phyloP scores from a whole-genome alignment of 2,113 vertebrate genomes.

The Lepisosteus osseus region DNA sequence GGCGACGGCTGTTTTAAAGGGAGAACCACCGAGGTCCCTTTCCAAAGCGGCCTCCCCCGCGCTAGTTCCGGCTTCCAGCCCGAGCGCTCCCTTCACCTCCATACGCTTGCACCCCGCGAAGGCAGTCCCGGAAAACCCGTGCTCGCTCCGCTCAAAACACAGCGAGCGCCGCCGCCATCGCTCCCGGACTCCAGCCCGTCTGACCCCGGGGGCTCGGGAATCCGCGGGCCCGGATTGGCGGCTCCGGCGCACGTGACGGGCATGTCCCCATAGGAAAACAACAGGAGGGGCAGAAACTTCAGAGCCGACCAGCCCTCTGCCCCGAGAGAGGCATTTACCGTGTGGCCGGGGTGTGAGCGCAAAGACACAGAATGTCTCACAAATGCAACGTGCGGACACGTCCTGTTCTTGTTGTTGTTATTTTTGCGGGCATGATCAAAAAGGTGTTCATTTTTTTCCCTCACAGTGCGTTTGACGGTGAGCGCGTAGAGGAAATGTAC shows the following conservation, averaged over 20 bases:
- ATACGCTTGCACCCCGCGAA: neutral
- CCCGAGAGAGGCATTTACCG: too few relatives aligned
- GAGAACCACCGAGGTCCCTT: neutral
- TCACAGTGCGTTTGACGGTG: too few relatives aligned
- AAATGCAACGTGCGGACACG: too few relatives aligned
- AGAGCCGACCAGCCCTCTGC: too few relatives aligned
- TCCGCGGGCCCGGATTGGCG: conserved; percentile 45
- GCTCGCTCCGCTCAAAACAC: conserved; percentile 38
- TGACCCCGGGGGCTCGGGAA: conserved; percentile 18
- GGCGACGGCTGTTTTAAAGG: neutral
- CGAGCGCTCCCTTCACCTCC: neutral
- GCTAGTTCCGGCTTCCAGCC: neutral
- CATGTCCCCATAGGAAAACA: conserved; percentile 30
- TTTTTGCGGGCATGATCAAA: too few relatives aligned
- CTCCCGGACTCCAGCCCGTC: conserved; percentile 35
- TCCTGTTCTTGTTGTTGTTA: too few relatives aligned
- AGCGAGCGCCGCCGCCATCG: conserved; percentile 29
- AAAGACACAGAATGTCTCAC: too few relatives aligned
- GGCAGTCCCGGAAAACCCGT: conserved; percentile 6
- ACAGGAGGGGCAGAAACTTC: conserved; percentile 8
- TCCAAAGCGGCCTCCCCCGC: neutral
- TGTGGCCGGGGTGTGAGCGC: too few relatives aligned
- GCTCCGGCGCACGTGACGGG: conserved; percentile 21
- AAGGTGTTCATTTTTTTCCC: too few relatives aligned
- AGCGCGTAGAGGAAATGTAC: too few relatives aligned